Percentiles rank a stretch among this genome's conserved stretches.
These are phyloP conservation scores for Pandemis cinnamomeana DNA, from an alignment of 2,888 invertebrate genomes.

Conservation along the genomic window DNA sequence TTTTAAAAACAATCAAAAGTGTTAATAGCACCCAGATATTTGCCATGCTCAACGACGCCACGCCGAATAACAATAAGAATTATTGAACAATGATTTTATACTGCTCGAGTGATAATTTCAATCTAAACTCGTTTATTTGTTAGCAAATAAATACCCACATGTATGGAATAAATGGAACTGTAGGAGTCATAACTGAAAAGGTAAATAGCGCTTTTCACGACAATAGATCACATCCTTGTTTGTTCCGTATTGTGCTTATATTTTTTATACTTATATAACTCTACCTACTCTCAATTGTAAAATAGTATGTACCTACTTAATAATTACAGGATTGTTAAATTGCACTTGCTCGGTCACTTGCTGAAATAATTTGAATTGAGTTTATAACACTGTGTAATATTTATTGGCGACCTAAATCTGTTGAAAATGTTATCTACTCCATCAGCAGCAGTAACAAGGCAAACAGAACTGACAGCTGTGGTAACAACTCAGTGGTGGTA, in stretches of 20 bases:
- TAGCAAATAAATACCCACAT: slow-evolving; percentile 33
- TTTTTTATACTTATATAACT: background rate
- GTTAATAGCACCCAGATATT: slow-evolving; percentile 54
- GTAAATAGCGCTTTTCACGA: slow-evolving; percentile 31
- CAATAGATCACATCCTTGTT: slow-evolving; percentile 19
- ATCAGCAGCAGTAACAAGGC: background rate
- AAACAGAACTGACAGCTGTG: slow-evolving; percentile 6
- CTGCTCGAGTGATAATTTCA: slow-evolving; percentile 51
- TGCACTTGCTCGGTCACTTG: too few species aligned
- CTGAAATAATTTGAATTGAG: too few species aligned
- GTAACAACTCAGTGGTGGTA: background rate
- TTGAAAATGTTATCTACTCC: background rate
- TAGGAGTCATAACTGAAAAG: slow-evolving; percentile 17
- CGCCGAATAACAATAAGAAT: slow-evolving; percentile 43
- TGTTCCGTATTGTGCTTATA: background rate
- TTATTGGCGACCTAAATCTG: background rate
- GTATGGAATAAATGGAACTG: slow-evolving; percentile 33
- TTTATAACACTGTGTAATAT: background rate
- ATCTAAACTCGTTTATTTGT: slow-evolving; percentile 36
- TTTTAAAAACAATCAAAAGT: slow-evolving; percentile 51
- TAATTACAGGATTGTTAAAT: too few species aligned
- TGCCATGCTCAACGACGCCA: slow-evolving; percentile 57
- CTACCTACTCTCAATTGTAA: background rate
- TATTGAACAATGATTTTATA: slow-evolving; percentile 45
- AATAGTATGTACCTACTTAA: too few species aligned